A percentile compares a stretch with the other conserved stretches of the same genome.
Conservation (phyloP, 2,888 invertebrate genomes). For the Mesochorus sp. region DNA sequence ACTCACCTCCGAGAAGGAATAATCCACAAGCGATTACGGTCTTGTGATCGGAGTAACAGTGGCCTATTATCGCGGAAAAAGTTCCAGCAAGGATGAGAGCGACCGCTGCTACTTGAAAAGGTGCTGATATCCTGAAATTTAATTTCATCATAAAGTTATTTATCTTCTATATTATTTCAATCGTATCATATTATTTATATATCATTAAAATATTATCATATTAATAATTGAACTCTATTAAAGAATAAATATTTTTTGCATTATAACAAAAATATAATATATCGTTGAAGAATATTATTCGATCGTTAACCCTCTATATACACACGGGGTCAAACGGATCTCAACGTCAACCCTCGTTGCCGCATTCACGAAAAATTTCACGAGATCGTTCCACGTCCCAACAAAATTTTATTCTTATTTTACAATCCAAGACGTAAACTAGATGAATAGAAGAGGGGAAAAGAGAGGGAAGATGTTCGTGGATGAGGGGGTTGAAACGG, state of each 20-base stretch:
- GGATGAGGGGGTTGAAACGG: not conserved
- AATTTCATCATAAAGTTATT: conserved; percentile 50
- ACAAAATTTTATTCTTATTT: conserved; percentile 44
- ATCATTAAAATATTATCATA: too few relatives aligned
- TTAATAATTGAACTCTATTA: too few relatives aligned
- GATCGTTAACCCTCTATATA: too few relatives aligned
- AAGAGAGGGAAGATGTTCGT: not conserved
- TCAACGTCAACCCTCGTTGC: too few relatives aligned
- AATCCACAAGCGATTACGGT: conserved; percentile 85
- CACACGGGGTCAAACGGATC: too few relatives aligned
- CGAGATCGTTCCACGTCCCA: conserved; percentile 11
- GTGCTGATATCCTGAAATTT: conserved; percentile 85
- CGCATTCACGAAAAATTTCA: conserved; percentile 36
- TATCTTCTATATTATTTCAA: too few relatives aligned
- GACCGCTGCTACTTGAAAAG: conserved; percentile 84
- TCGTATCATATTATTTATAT: too few relatives aligned
- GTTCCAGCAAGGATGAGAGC: conserved; percentile 83
- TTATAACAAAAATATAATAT: too few relatives aligned
- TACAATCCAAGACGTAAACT: conserved; percentile 32
- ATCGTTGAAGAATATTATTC: too few relatives aligned
- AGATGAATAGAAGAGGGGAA: conserved; percentile 6
- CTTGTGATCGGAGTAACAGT: conserved; percentile 85
- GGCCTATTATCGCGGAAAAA: conserved; percentile 84
- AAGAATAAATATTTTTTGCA: too few relatives aligned
- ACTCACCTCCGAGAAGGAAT: conserved; percentile 85